A percentile compares a stretch with the other conserved stretches of the same genome.
Evolutionary conservation across 1,140 invertebrate genomes (phyloP).

Genomic region (Pantala flavescens): DNA sequence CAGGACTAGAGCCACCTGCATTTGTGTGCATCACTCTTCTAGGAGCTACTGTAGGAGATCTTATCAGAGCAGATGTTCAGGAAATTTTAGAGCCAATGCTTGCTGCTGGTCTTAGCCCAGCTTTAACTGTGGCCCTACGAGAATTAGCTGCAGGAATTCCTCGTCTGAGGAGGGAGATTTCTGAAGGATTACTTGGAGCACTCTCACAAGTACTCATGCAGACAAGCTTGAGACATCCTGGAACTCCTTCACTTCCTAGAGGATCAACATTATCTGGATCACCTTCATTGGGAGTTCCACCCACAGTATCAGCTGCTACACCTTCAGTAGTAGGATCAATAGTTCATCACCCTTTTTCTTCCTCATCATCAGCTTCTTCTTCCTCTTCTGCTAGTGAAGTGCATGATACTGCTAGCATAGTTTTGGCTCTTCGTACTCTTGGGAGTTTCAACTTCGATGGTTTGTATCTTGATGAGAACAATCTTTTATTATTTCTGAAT

Average conservation of each 20-base stretch:
- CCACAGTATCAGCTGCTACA: not conserved
- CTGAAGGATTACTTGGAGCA: constrained; percentile 62
- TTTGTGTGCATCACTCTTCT: constrained; percentile 93
- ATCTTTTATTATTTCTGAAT: not conserved
- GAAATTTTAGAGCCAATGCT: constrained; percentile 87
- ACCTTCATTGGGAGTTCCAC: constrained; percentile 13
- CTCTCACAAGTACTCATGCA: constrained; percentile 73
- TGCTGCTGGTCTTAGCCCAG: constrained; percentile 77
- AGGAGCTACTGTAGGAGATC: constrained; percentile 69
- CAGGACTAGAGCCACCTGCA: constrained; percentile 70
- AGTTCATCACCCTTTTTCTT: not conserved
- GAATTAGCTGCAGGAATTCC: constrained; percentile 85
- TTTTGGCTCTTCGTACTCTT: constrained; percentile 85
- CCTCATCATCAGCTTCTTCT: constrained; percentile 17
- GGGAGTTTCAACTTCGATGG: constrained; percentile 94
- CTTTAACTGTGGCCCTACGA: constrained; percentile 79
- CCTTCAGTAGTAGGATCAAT: constrained; percentile 4
- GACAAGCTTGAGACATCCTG: constrained; percentile 67
- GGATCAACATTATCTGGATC: not conserved
- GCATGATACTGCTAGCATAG: constrained; percentile 70
- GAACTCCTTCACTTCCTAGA: constrained; percentile 46
- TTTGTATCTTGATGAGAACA: constrained; percentile 27
- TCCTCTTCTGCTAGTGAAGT: constrained; percentile 33
- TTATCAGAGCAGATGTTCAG: constrained; percentile 64
- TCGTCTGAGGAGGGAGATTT: constrained; percentile 76